Evolutionary conservation across 2,797 vertebrate genomes (phyloP).

Genomic region (Champsocephalus esox): DNA sequence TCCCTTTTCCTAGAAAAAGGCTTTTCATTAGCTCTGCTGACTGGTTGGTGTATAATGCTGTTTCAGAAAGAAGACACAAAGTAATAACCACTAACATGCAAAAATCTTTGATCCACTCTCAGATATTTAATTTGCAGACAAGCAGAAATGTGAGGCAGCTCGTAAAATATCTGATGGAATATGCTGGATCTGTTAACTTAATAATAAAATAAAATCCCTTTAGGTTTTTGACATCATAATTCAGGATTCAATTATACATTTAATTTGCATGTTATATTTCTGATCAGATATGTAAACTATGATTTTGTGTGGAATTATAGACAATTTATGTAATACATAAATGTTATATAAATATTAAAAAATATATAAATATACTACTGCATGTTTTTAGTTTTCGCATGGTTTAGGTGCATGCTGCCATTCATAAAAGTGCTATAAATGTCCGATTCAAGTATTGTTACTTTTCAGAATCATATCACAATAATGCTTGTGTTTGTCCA

Average conservation of each 20-base stretch:
- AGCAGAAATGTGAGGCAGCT: not conserved
- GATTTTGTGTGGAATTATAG: not conserved
- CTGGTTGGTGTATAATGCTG: conserved; percentile 3
- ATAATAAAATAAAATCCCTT: not conserved
- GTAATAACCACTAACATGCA: not conserved
- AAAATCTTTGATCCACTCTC: not conserved
- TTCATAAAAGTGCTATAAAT: too few relatives aligned
- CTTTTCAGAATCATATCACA: not conserved
- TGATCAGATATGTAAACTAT: too few relatives aligned
- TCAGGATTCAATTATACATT: not conserved
- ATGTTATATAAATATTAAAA: not conserved
- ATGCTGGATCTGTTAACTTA: not conserved
- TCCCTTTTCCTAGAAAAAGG: not conserved
- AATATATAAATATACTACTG: not conserved
- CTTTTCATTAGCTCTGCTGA: conserved; percentile 7
- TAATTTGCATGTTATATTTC: not conserved
- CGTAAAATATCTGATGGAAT: not conserved
- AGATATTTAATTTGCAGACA: not conserved
- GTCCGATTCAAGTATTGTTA: not conserved
- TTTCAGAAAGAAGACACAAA: conserved; percentile 6
- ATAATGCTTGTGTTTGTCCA: not conserved
- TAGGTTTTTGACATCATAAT: not conserved
- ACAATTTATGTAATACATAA: not conserved
- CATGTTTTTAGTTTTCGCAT: not conserved
- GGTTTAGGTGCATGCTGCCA: not conserved